Evolutionary conservation across 1,140 invertebrate genomes (phyloP), one percentile per base, ranked within the genome.

Genomic region (Pseudomyrmex cubaensis): DNA sequence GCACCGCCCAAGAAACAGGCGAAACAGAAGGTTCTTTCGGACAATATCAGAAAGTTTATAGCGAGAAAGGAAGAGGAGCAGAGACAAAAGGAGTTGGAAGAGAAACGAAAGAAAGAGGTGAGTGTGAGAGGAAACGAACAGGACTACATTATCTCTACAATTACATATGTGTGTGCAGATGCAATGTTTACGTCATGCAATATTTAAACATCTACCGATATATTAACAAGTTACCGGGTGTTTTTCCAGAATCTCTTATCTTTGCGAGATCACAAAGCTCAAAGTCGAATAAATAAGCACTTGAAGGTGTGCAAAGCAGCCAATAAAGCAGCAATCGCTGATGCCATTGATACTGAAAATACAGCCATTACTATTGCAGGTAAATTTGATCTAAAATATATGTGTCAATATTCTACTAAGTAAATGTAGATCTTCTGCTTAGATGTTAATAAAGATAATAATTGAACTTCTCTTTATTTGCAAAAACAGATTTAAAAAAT

Each of bases 261-360:
- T 25, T 95, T 98, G 89, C 93, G 98, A 50, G 96, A 97, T 89
- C 96, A 96, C 22, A 96, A 97, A 91, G 95, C 96, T n/a, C 95
- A 96, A 86, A 95, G 95, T 82, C 96, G 96, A 84, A 96, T 97
- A 84, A 95, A 95, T 88, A 95, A 96, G 73, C 97, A 97, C 94
- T 94, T 97, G 83, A 96, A 96, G 91, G 94, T 97, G 2, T 98
- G 97, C 25, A 98, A 98, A 94, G 97, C 97, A 69, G 97, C 97
- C 0, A 98, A 98, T 92, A 98, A 98, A 92, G 96, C 97, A 8
- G 97, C 97, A 3, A 93, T 98, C 75, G 96, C 96, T 70, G 97
- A 98, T 95, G 97, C 97, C 13, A 94, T 97, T 73, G 97, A 98
- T 90, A 95, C 95, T 91, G 95, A 96, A 48, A 96, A 97, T 87